Evolutionary conservation across 2,888 invertebrate genomes (phyloP), one percentile per base, ranked within the genome.

Genomic region (Taphrorychus bicolor): DNA sequence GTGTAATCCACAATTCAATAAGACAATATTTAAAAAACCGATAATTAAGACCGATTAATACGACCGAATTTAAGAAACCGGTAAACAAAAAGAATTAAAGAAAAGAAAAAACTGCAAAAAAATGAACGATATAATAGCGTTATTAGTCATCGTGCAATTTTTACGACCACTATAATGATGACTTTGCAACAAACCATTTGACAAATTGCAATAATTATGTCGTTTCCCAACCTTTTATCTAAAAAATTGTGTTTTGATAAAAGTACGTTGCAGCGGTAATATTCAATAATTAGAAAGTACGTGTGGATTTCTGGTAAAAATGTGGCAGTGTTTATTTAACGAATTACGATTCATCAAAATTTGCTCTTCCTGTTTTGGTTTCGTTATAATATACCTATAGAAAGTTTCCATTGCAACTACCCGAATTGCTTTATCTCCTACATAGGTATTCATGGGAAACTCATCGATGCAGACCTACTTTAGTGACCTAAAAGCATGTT

Each of bases 211-310:
- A 32, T 3, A 32, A 32, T 32, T 32, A 32, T 9, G 9, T 7
- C 3, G 1, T n/a, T n/a, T n/a, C n/a, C n/a, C n/a, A n/a, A n/a
- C n/a, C 2, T 32, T 9, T 32, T 32, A 32, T 32, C 32, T 32
- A 11, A 32, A 32, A 32, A 32, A 32, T 32, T 32, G 32, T 32
- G n/a, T 32, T 9, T 32, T 7, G 32, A 9, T 32, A 32, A 32
- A 32, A 9, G 32, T 11, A 11, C 32, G 32, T 32, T 1, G 32
- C 45, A 7, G 14, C 14, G 5, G 14, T 45, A 45, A 45, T 45
- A 45, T 45, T 45, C 14, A 16, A 45, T 45, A 45, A 45, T 45
- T 45, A 5, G 45, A 45, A 45, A 45, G 45, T 5, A 45, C 45
- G 45, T 45, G 45, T 4, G 45, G 5, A 45, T 45, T 45, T 45